phyloP scores from a whole-genome alignment of 2,797 vertebrate genomes.

The Eremophila alpestris region DNA sequence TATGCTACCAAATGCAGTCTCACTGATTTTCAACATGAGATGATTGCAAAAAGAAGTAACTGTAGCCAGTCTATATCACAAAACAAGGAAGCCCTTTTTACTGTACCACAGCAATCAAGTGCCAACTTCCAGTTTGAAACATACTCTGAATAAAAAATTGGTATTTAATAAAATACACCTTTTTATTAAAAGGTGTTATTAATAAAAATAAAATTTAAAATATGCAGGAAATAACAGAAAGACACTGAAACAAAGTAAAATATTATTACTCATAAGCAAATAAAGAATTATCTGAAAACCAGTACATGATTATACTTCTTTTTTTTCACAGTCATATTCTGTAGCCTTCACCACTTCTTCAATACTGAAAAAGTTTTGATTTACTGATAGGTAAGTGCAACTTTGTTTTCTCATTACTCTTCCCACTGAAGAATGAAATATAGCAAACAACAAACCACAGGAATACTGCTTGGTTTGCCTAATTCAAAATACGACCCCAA shows the following conservation, averaged over 20 bases:
- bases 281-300: neutral
- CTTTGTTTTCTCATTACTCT: neutral
- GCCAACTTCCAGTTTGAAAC: neutral
- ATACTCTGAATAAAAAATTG: neutral
- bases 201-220: neutral
- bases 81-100: neutral
- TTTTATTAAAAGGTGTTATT: neutral
- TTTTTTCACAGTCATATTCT: neutral
- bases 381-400: neutral
- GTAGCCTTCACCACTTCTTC: neutral
- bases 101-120: neutral
- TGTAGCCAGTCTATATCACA: neutral
- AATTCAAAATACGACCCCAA: neutral
- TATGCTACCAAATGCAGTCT: neutral
- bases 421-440: neutral
- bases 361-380: neutral
- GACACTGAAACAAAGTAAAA: neutral
- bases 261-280: neutral
- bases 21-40: neutral
- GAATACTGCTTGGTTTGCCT: neutral
- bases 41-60: neutral
- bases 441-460: neutral
- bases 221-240: neutral
- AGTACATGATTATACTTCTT: neutral
- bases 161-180: neutral